Evolutionary conservation across 2,113 vertebrate genomes (phyloP).

Genomic region (Promerops cafer): DNA sequence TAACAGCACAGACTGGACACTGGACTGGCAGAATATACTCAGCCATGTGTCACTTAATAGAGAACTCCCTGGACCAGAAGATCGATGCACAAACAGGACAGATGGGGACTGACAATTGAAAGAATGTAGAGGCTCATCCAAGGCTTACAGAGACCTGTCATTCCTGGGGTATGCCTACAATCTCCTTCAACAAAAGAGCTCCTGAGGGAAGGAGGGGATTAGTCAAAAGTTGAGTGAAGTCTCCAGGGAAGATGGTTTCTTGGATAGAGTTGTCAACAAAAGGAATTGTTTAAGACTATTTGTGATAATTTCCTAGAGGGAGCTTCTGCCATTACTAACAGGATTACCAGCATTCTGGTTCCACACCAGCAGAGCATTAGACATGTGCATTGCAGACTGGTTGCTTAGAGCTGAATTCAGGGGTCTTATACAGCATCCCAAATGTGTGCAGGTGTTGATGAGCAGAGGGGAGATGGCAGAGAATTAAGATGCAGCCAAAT

Average conservation of each 20-base stretch:
- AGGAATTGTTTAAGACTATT: constrained; percentile 66
- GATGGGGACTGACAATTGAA: constrained; percentile 52
- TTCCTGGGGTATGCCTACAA: constrained; percentile 51
- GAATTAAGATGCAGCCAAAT: constrained; percentile 10
- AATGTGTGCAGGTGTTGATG: constrained; percentile 29
- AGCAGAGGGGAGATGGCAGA: constrained; percentile 5
- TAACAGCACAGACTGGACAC: neutral
- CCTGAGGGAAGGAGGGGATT: constrained; percentile 64
- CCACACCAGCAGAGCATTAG: constrained; percentile 45
- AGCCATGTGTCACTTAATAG: constrained; percentile 42
- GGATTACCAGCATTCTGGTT: constrained; percentile 54
- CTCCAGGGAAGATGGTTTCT: constrained; percentile 67
- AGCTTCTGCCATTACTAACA: constrained; percentile 51
- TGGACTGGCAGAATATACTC: constrained; percentile 13
- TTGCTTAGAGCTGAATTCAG: constrained; percentile 47
- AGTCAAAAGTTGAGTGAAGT: constrained; percentile 64
- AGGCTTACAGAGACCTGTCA: constrained; percentile 46
- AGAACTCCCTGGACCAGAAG: constrained; percentile 52
- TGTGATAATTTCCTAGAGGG: constrained; percentile 55
- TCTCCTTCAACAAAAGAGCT: constrained; percentile 64
- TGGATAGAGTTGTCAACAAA: constrained; percentile 71
- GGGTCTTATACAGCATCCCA: constrained; percentile 2
- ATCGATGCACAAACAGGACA: constrained; percentile 51
- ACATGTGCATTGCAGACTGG: constrained; percentile 21
- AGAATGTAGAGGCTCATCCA: constrained; percentile 46